Evolutionary conservation across 2,888 invertebrate genomes (phyloP), one percentile per base, ranked within the genome.

Genomic region (Horisme vitalbata): DNA sequence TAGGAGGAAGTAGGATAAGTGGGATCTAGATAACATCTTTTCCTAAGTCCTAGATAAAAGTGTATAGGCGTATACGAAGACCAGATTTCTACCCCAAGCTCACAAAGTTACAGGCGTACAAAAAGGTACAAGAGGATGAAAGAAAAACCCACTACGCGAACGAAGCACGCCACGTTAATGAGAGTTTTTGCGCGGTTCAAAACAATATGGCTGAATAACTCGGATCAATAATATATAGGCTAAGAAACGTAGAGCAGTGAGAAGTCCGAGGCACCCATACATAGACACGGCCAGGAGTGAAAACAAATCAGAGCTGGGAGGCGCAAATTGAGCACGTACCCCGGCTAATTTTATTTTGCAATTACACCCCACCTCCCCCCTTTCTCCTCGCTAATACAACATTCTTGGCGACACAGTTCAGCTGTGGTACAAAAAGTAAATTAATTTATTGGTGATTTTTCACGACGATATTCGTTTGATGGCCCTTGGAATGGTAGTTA

Each of bases 331-430:
- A 86, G 87, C 88, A 89, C 89, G 89, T 89, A 88, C 84, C 88
- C 86, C 74, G 82, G 87, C 89, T 89, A 89, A 89, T 89, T 89
- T 89, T 89, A 89, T 89, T 89, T 89, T 87, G 89, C 89, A 89
- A 89, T 89, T 89, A 89, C 88, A 81, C 85, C 86, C 84, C 73
- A 69, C 38, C 59, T 53, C 60, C 59, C 57, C 59, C 52, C 43
- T 41, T 53, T 62, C 59, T 71, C 73, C 68, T 57, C 63, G 72
- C 76, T 83, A 84, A 83, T 86, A 85, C 85, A 82, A 84, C 84
- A 88, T 86, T 86, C 87, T 85, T 82, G 78, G 75, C 80, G 85
- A 87, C 85, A 83, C 53, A 61, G 70, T 60, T 69, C 70, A 74
- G 76, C 63, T 61, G 60, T 61, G 52, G 57, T 60, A 46, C 46